These are phyloP conservation scores for Alosa sapidissima DNA, from an alignment of 2,797 vertebrate species.

Conservation along the genomic window DNA sequence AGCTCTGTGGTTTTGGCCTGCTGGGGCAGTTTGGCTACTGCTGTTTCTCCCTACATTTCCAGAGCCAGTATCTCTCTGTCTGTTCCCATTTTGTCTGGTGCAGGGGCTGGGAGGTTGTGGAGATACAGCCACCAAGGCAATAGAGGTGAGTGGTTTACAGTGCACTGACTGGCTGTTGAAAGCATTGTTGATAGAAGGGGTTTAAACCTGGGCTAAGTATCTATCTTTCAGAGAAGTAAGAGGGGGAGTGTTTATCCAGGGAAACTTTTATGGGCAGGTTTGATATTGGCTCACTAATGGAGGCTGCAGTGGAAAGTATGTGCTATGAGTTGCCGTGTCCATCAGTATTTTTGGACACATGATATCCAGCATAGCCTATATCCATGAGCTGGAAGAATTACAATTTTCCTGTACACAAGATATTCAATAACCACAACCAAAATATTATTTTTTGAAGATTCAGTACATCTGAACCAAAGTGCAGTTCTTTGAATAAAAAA, in stretches of 20 bases:
- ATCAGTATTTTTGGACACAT: background rate
- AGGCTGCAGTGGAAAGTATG: background rate
- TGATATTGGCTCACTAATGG: background rate
- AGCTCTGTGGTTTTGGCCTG: conserved; percentile 16
- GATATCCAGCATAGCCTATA: background rate
- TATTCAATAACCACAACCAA: background rate
- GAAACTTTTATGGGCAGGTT: background rate
- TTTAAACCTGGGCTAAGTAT: background rate
- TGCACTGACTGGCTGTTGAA: background rate
- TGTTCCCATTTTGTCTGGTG: background rate
- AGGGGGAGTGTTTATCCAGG: background rate
- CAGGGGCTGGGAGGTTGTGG: background rate
- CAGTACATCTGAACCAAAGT: too few species aligned
- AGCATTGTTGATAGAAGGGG: background rate
- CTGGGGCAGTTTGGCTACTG: conserved; percentile 13
- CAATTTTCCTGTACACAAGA: background rate
- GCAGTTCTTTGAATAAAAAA: background rate
- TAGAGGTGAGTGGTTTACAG: background rate
- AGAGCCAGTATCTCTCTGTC: background rate
- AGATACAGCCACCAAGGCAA: background rate
- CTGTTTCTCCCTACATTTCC: background rate
- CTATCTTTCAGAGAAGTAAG: background rate
- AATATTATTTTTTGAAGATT: background rate
- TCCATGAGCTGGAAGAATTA: background rate
- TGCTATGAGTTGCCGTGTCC: background rate